Evolutionary conservation across 2,888 invertebrate species (phyloP), one percentile per base, ranked within the genome.

Genomic region (Melanotus villosus): DNA sequence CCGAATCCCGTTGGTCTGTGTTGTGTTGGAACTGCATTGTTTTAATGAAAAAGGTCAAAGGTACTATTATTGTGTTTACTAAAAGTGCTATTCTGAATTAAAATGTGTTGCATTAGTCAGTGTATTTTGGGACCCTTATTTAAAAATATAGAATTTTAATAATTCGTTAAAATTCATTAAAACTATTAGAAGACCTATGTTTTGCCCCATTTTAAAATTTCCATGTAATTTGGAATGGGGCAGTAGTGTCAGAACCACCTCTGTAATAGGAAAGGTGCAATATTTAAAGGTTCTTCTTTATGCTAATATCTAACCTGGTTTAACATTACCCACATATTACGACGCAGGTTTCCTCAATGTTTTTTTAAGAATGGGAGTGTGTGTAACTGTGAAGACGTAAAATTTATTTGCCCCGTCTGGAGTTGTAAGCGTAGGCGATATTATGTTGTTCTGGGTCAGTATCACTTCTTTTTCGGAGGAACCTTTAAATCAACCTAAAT

Each of bases 381-480:
- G 12, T 12, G 21, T 47, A 47, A 47, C 47, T 47, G 47, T 47
- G 47, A 47, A 47, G 47, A 47, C n/a, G 47, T 12, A 23, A 45
- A 26, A n/a, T 47, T 47, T 47, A 47, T 47, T 47, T 47, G 47
- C 23, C 21, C 4, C 7, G 23, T 23, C 47, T 26, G 23, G 7
- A 47, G 5, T 47, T 10, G 12, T 19, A 47, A 6, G 23, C 23
- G 47, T 47, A 12, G 47, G 47, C 47, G 47, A 4, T 26, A 23
- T 21, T 47, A 14, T 26, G 47, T 47, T 47, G n/a, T n/a, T n/a
- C 47, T 47, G 47, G 47, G 47, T 47, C 47, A 47, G 47, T 47
- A 21, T n/a, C n/a, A n/a, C 12, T 45, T 7, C 19, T 45, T 45
- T 45, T 47, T 47, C 23, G 23, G 47, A 12, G 23, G 23, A 21